Conservation (phyloP, 2,888 invertebrate species). For the Platerodrilus igneus region DNA sequence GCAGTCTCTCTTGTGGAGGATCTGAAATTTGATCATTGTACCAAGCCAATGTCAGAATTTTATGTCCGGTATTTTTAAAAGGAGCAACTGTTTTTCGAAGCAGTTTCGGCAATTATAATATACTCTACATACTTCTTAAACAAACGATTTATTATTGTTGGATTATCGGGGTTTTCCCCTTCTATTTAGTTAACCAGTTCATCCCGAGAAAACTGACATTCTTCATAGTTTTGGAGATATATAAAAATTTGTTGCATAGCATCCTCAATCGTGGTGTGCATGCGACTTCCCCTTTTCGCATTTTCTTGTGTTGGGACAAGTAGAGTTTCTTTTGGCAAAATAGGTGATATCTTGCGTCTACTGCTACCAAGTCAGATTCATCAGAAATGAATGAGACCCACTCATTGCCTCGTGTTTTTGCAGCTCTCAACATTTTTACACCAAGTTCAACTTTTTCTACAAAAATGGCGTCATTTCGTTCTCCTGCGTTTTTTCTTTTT, state of each 20-base stretch:
- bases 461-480: conserved; percentile 12
- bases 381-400: conserved; percentile 7
- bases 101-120: too few relatives aligned
- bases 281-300: too few relatives aligned
- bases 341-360: conserved; percentile 6
- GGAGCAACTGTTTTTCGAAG: conserved; percentile 13
- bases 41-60: conserved; percentile 19
- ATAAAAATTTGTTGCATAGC: conserved; percentile 3
- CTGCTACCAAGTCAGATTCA: too few relatives aligned
- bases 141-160: conserved; percentile 7
- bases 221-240: conserved; percentile 9
- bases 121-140: too few relatives aligned
- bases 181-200: conserved; percentile 6
- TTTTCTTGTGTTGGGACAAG: conserved; percentile 3
- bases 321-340: conserved; percentile 10
- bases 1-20: conserved; percentile 17
- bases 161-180: conserved; percentile 6
- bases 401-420: conserved; percentile 11
- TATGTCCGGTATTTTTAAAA: conserved; percentile 23
- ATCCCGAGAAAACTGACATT: conserved; percentile 9
- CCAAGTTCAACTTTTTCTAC: conserved; percentile 9
- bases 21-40: conserved; percentile 11
- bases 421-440: conserved; percentile 9
- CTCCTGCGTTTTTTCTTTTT: conserved; percentile 2
- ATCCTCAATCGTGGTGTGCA: too few relatives aligned